Evolutionary conservation across 2,888 invertebrate species (phyloP).

Genomic region (Sesamia inferens): DNA sequence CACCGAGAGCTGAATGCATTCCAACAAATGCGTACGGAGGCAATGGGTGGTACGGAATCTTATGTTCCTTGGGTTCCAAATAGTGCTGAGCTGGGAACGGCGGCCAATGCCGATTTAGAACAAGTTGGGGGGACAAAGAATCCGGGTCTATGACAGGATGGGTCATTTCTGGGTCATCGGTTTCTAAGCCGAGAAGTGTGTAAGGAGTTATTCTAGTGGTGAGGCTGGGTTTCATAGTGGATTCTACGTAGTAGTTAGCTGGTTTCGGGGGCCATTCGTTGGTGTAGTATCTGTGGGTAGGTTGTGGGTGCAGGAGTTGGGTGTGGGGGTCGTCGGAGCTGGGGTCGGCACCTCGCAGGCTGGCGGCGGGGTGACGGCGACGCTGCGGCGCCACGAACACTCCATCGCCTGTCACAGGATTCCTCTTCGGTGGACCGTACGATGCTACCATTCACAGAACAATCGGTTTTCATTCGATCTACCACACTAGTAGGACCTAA

Average conservation of each 20-base stretch:
- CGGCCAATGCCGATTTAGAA: constrained; percentile 84
- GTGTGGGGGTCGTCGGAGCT: constrained; percentile 71
- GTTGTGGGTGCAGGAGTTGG: constrained; percentile 80
- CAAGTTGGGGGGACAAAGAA: constrained; percentile 81
- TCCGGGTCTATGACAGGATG: constrained; percentile 82
- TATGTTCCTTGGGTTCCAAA: constrained; percentile 80
- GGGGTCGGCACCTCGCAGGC: constrained; percentile 88
- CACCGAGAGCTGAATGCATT: constrained; percentile 85
- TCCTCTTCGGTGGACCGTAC: constrained; percentile 90
- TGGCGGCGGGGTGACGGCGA: constrained; percentile 86
- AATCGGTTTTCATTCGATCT: constrained; percentile 85
- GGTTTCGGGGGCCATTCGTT: constrained; percentile 83
- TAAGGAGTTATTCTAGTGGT: constrained; percentile 78
- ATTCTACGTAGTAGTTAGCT: constrained; percentile 85
- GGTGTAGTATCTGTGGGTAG: constrained; percentile 84
- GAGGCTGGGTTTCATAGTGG: constrained; percentile 77
- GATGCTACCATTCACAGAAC: constrained; percentile 88
- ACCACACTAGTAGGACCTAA: constrained; percentile 56
- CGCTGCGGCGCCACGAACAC: constrained; percentile 88
- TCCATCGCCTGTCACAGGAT: constrained; percentile 91
- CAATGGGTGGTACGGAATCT: constrained; percentile 80
- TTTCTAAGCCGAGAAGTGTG: constrained; percentile 83
- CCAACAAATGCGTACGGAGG: constrained; percentile 85
- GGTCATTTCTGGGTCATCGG: constrained; percentile 77
- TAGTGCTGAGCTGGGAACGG: constrained; percentile 87